Evolutionary conservation across 2,797 vertebrate genomes (phyloP), one percentile per base, ranked within the genome.

Genomic region (Nannoperca obscura): DNA sequence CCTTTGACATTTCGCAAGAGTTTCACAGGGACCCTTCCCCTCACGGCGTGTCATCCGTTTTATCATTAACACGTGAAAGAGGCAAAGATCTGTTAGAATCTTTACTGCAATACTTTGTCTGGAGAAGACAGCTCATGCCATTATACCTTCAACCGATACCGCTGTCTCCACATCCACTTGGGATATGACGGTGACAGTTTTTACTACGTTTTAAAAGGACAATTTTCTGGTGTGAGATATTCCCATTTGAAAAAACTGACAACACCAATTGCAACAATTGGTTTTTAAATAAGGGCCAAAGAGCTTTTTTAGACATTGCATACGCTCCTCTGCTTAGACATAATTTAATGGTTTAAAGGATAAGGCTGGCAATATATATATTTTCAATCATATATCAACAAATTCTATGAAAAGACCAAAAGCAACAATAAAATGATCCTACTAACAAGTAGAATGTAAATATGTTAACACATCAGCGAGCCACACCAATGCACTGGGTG

Each of bases 1-100:
- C 65, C 76, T 86, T 54, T 90, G 84, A 93, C 89, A 93, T 92
- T 93, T 88, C 88, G 77, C 82, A 81, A 74, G 87, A 80, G 64
- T 82, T 91, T 90, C 86, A 82, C 69, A 42, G 72, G 77, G 62
- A 66, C 65, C 66, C 17, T 55, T 80, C 67, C 68, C 74, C 78
- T 70, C 82, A 13, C 85, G 83, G 74, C 55, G 71, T 78, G 80
- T 87, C 90, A 83, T 89, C 71, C 78, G 66, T 89, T 88, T 84
- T 78, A 86, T 83, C 78, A 76, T 79, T 80, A 81, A 80, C 76
- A 81, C 65, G 81, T 44, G 74, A 75, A 67, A 79, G 61, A 80
- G 73, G 49, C 66, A 69, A 67, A 73, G 75, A 84, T 74, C 82
- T 69, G 77, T 66, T 78, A 32, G 49, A 55, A 68, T 76, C 71